Evolutionary conservation across 37 sponge, comb jelly and placozoan species (phyloP), one percentile per base, ranked within the genome.

Genomic region (Spongilla lacustris): DNA sequence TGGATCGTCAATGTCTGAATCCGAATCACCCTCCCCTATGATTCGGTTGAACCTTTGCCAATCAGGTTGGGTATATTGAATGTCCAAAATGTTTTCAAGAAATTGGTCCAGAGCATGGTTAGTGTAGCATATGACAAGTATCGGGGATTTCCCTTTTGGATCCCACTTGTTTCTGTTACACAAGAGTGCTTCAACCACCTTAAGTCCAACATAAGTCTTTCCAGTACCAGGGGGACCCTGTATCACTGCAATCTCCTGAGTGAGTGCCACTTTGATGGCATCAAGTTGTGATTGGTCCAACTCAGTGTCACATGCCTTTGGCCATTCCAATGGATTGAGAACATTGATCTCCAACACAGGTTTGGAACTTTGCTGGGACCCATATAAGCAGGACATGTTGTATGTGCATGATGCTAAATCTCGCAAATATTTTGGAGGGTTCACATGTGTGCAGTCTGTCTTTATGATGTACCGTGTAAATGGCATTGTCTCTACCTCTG

Each of bases 221-320:
- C 98, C 98, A 36, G 96, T 98, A 28, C 98, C 98, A 33, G 98
- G 98, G 34, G 98, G 98, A 23, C 98, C 98, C 82, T 98, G 98
- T 25, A 98, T 96, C 0, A 98, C 93, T 66, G 95, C 88, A 23
- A 97, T 38, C 30, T 94, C 93, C 74, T 93, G 83, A 0, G 95
- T 94, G 32, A 97, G 72, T 74, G 92, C 88, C 78, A 86, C 71
- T 67, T 81, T 77, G 23, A 97, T 71, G 0, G 97, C 97, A 67
- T 85, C 49, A 28, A 90, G 34, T 76, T 97, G 95, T 48, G 93
- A 94, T 26, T 50, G 24, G 69, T 95, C 93, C 19, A 95, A 71
- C 22, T 82, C 71, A 36, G 66, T 74, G 0, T 85, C 74, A 25
- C 50, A 67, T 13, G 30, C 74, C 17, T 37, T 32, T 26, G 88